Conservation (phyloP, 2,888 invertebrate species). For the Zaprionus lineosus region DNA sequence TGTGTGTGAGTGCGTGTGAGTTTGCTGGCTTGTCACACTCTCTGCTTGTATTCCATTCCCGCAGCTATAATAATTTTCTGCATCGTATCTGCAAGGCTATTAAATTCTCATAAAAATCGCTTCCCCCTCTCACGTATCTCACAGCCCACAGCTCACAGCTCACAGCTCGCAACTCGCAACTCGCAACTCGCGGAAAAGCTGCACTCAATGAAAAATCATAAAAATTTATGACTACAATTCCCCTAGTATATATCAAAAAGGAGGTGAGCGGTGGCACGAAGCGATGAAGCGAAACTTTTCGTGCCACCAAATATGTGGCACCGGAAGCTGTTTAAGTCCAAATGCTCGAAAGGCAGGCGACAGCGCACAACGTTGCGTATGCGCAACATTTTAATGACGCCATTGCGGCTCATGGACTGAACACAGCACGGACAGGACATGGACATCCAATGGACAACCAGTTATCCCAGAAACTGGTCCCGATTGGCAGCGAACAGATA, state of each 20-base stretch:
- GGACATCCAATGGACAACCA: background rate
- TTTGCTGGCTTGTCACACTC: too few species aligned
- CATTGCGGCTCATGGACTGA: too few species aligned
- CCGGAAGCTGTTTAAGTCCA: slow-evolving; percentile 16
- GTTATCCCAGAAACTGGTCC: background rate
- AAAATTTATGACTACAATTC: slow-evolving; percentile 79
- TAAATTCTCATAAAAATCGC: slow-evolving; percentile 62
- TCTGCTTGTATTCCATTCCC: background rate
- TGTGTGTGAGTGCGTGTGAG: too few species aligned
- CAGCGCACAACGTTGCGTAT: slow-evolving; percentile 12
- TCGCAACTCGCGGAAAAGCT: slow-evolving; percentile 19
- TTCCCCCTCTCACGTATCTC: slow-evolving; percentile 48
- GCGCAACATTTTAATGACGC: slow-evolving; percentile 44
- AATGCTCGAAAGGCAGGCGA: slow-evolving; percentile 15
- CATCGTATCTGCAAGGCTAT: slow-evolving; percentile 71
- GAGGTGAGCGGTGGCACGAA: slow-evolving; percentile 20
- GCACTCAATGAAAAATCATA: slow-evolving; percentile 76
- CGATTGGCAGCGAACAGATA: slow-evolving; percentile 44
- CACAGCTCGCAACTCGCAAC: background rate
- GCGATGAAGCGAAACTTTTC: background rate
- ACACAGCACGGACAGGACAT: slow-evolving; percentile 8
- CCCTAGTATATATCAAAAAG: too few species aligned
- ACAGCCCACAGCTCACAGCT: background rate
- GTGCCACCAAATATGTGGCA: slow-evolving; percentile 6
- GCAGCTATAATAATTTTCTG: slow-evolving; percentile 66